A percentile compares a stretch with the other conserved stretches of the same genome.
phyloP scores from a whole-genome alignment of 2,888 invertebrate species.

The Eucera pruinosa region DNA sequence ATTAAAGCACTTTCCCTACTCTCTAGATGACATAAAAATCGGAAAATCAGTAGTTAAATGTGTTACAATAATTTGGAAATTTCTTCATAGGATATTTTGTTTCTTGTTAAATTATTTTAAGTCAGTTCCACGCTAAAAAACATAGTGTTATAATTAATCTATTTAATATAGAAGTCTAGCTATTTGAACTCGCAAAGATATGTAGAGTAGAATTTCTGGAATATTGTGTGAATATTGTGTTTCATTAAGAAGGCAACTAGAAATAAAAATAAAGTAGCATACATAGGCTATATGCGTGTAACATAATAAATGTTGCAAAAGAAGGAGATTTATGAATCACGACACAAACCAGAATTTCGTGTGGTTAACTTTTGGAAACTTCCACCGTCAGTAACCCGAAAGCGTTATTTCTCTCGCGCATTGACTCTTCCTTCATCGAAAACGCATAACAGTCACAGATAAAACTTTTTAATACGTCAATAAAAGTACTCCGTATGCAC shows the following conservation, averaged over 20 bases:
- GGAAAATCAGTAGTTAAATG: no score
- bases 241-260: neutral
- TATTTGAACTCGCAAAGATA: no score
- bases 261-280: slow-evolving; percentile 30
- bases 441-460: slow-evolving; percentile 19
- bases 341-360: slow-evolving; percentile 40
- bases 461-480: slow-evolving; percentile 43
- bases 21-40: no score
- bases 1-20: no score
- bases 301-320: slow-evolving; percentile 44
- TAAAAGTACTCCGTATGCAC: slow-evolving; percentile 18
- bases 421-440: slow-evolving; percentile 20
- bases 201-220: no score
- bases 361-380: slow-evolving; percentile 36
- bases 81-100: no score
- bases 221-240: no score
- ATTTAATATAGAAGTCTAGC: no score
- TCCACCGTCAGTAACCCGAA: slow-evolving; percentile 24
- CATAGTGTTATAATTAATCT: no score
- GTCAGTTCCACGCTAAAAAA: no score
- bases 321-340: slow-evolving; percentile 43
- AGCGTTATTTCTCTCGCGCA: slow-evolving; percentile 14
- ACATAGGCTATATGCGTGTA: slow-evolving; percentile 5
- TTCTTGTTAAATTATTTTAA: no score
- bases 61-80: no score